Conservation (phyloP, 1,140 invertebrate genomes). For the Spodoptera frugiperda region DNA sequence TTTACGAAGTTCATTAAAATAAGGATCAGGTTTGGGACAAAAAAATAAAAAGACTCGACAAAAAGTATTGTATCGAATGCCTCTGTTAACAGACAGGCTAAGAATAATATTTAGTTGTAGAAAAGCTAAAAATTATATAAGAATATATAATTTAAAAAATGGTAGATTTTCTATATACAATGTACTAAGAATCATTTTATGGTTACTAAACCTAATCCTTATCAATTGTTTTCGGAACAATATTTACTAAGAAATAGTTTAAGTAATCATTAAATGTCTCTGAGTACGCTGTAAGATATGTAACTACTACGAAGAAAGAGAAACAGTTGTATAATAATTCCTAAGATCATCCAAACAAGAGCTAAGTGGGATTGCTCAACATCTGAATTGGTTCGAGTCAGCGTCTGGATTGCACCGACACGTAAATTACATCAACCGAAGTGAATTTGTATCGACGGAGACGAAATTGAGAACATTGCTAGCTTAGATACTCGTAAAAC, state of each 20-base stretch:
- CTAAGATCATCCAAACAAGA: background rate
- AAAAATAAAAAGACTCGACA: conserved; percentile 1
- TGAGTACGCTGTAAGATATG: too few relatives aligned
- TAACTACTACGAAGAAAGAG: too few relatives aligned
- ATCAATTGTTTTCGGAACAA: too few relatives aligned
- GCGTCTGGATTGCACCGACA: conserved; percentile 19
- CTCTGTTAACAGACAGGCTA: background rate
- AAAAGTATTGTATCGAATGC: conserved; percentile 7
- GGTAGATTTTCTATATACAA: too few relatives aligned
- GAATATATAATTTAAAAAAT: background rate
- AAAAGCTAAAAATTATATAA: background rate
- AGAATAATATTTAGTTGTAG: background rate
- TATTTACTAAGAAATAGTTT: too few relatives aligned
- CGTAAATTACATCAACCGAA: conserved; percentile 21
- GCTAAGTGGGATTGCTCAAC: conserved; percentile 16
- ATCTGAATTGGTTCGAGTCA: conserved; percentile 13
- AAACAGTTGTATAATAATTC: background rate
- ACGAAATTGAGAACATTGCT: background rate
- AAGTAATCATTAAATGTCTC: too few relatives aligned
- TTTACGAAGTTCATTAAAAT: conserved; percentile 27
- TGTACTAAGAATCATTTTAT: too few relatives aligned
- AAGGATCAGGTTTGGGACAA: conserved; percentile 6
- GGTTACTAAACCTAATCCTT: too few relatives aligned
- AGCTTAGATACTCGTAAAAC: background rate
- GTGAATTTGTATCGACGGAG: conserved; percentile 20